phyloP scores from a whole-genome alignment of 2,113 vertebrate genomes.

The Meles meles region DNA sequence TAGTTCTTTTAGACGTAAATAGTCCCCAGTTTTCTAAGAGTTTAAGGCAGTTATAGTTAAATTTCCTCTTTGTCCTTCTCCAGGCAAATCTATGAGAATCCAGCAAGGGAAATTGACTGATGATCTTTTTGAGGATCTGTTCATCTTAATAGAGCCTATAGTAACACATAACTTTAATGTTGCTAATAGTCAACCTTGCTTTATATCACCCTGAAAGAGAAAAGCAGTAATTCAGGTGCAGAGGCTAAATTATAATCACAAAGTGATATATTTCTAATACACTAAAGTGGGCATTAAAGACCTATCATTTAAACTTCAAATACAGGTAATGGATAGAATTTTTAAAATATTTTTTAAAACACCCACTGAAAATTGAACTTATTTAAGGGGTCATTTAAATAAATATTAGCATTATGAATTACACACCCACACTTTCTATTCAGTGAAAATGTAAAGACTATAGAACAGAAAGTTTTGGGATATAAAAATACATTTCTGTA shows the following conservation, averaged over 20 bases:
- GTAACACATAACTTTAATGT: neutral
- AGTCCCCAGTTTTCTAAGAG: neutral
- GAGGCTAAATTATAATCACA: neutral
- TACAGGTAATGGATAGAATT: neutral
- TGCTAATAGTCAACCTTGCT: neutral
- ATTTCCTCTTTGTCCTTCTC: neutral
- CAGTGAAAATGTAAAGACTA: constrained; percentile 24
- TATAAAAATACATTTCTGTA: constrained; percentile 66
- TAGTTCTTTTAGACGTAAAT: neutral
- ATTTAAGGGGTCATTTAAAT: neutral
- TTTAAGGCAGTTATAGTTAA: neutral
- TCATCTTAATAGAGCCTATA: neutral
- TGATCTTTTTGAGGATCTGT: neutral
- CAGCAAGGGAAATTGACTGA: neutral
- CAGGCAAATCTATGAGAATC: neutral
- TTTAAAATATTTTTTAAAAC: neutral
- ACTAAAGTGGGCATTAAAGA: neutral
- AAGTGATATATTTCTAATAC: neutral
- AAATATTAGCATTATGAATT: constrained; percentile 34
- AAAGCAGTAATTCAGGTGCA: neutral
- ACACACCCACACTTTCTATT: neutral
- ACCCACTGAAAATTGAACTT: neutral
- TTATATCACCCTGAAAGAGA: neutral
- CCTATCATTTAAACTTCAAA: neutral
- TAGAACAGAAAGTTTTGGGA: constrained; percentile 38